Conservation (phyloP, 2,113 vertebrate species). For the Zosterops borbonicus region DNA sequence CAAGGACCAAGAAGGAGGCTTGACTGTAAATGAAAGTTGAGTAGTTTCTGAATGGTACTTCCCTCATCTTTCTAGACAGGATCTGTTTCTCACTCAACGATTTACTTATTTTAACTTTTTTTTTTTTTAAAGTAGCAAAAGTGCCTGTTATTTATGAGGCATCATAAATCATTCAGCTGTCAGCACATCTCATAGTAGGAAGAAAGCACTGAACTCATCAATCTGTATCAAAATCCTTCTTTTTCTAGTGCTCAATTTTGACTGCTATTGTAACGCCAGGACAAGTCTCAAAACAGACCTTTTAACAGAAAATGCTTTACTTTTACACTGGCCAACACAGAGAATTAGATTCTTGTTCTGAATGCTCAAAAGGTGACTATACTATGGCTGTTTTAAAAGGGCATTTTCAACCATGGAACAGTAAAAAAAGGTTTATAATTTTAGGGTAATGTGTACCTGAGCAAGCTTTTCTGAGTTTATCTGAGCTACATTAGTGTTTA, state of each 20-base stretch:
- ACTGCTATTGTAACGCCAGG: background rate
- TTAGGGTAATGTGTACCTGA: background rate
- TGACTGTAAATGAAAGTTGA: background rate
- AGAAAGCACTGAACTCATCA: background rate
- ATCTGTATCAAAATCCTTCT: background rate
- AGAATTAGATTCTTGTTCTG: background rate
- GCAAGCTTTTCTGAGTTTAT: background rate
- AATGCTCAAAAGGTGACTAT: background rate
- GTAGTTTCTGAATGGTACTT: background rate
- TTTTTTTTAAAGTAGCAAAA: background rate
- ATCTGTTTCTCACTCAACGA: background rate
- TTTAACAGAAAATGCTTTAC: background rate
- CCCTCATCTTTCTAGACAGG: background rate
- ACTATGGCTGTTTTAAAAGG: background rate
- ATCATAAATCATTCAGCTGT: conserved; percentile 6
- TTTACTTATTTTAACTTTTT: background rate
- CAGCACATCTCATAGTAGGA: background rate
- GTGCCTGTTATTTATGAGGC: background rate
- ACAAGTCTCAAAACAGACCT: background rate
- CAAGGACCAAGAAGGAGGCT: background rate
- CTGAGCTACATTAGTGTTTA: background rate
- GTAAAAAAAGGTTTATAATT: background rate
- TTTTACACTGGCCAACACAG: background rate
- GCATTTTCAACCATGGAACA: background rate
- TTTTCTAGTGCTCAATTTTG: background rate